Evolutionary conservation across 2,113 vertebrate species (phyloP).

Genomic region (Motacilla alba): DNA sequence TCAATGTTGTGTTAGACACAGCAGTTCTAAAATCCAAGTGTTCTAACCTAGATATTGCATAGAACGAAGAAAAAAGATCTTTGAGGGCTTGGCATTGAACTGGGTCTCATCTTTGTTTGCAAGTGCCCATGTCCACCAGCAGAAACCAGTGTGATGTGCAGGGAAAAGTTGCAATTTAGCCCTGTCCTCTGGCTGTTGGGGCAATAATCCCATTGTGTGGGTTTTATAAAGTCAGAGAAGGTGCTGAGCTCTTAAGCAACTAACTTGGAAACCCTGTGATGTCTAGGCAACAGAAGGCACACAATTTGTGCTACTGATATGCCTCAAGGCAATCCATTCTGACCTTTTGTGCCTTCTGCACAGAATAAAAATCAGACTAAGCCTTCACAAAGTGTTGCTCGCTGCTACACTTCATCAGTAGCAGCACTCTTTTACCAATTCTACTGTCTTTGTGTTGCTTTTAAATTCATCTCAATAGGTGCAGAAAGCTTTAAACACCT

Average conservation of each 20-base stretch:
- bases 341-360: conserved; percentile 19
- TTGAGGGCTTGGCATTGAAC: background rate
- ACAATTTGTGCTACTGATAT: conserved; percentile 18
- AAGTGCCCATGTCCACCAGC: background rate
- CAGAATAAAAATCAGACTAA: background rate
- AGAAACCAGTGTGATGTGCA: background rate
- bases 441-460: background rate
- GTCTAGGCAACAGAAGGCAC: background rate
- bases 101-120: background rate
- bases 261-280: background rate
- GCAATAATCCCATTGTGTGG: background rate
- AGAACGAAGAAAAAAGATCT: background rate
- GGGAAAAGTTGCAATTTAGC: background rate
- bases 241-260: background rate
- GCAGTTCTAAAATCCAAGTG: background rate
- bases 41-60: background rate
- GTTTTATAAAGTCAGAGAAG: background rate
- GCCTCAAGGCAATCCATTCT: conserved; percentile 13
- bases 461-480: background rate
- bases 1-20: background rate
- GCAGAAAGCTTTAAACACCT: background rate
- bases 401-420: background rate
- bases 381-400: background rate
- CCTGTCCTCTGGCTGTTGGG: background rate
- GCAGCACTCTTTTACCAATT: background rate